These are phyloP conservation scores for Himantopus leucocephalus DNA, from an alignment of 2,113 vertebrate species.

Conservation along the genomic window DNA sequence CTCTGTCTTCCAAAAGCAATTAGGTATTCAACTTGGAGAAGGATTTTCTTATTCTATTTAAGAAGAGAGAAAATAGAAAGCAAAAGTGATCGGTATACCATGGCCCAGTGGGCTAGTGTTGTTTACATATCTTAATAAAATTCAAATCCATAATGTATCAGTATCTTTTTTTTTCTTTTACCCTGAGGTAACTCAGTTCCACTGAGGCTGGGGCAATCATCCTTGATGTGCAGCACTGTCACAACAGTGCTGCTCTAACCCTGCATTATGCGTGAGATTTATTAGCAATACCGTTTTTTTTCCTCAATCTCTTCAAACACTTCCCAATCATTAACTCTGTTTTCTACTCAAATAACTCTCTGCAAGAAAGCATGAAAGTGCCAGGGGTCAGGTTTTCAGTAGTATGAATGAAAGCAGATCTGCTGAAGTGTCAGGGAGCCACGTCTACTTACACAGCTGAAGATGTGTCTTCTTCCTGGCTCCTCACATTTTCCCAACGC, in stretches of 20 bases:
- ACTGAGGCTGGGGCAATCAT: neutral
- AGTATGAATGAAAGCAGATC: neutral
- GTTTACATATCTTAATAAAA: conserved; percentile 37
- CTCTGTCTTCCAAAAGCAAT: neutral
- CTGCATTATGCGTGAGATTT: neutral
- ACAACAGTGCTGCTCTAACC: neutral
- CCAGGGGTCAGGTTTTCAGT: neutral
- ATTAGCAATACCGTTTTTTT: neutral
- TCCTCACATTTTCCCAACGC: neutral
- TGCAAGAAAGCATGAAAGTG: neutral
- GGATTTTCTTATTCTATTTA: neutral
- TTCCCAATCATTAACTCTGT: neutral
- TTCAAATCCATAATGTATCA: neutral
- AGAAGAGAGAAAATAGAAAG: conserved; percentile 2
- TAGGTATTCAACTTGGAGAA: neutral
- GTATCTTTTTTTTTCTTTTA: conserved; percentile 24
- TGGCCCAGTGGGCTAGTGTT: neutral
- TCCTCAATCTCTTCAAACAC: neutral
- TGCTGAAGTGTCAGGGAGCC: neutral
- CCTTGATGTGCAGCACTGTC: neutral
- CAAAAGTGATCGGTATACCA: neutral
- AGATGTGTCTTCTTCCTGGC: neutral
- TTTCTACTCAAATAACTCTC: neutral
- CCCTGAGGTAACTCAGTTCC: neutral
- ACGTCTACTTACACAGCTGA: neutral